A percentile compares a stretch with the other conserved stretches of the same genome.
Conservation (phyloP, 2,113 vertebrate species). For the Dipodomys merriami region DNA sequence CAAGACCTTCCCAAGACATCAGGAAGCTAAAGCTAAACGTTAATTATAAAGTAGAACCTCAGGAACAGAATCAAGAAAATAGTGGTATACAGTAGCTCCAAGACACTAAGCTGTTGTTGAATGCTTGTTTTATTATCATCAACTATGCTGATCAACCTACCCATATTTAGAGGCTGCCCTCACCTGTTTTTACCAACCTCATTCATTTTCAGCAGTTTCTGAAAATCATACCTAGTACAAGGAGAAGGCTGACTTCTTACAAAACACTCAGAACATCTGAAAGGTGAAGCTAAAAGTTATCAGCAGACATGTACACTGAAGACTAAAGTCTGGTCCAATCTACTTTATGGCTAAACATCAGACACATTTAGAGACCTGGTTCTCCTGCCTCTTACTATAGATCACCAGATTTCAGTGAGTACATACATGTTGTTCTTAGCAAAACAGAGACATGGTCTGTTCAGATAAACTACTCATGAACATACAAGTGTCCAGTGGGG, state of each 20-base stretch:
- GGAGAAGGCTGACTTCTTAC: not conserved
- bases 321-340: not conserved
- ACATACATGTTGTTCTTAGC: not conserved
- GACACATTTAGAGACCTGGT: not conserved
- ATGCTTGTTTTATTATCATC: not conserved
- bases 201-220: slow-evolving; percentile 28
- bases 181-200: not conserved
- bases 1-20: not conserved
- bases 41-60: not conserved
- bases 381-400: not conserved
- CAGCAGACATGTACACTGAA: not conserved
- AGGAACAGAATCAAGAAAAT: not conserved
- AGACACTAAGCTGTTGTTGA: not conserved
- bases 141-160: not conserved
- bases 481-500: fast-evolving
- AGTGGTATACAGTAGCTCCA: not conserved
- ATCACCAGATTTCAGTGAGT: not conserved
- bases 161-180: not conserved
- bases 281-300: not conserved
- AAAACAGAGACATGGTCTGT: not conserved
- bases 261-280: slow-evolving; percentile 16
- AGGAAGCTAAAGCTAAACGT: not conserved
- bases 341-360: not conserved
- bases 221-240: slow-evolving; percentile 2
- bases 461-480: not conserved